These are phyloP conservation scores for Hydrophis major DNA, from an alignment of 2,797 vertebrate genomes.

Conservation along the genomic window DNA sequence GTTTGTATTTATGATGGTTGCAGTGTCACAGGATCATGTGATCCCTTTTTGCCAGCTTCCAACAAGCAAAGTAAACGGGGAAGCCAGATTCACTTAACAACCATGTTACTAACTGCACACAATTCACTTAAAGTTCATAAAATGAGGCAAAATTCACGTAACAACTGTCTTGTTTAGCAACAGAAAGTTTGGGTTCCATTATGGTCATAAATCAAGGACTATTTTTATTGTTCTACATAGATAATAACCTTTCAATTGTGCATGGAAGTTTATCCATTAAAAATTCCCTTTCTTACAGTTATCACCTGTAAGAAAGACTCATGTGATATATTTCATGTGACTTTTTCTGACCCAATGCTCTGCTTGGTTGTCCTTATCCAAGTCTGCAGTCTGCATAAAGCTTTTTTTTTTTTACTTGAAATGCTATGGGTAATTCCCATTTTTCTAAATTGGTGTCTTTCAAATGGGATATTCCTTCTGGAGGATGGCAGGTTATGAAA, in stretches of 20 bases:
- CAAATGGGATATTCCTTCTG: background rate
- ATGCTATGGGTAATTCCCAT: background rate
- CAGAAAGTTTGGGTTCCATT: background rate
- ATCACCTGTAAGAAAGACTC: background rate
- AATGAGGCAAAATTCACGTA: background rate
- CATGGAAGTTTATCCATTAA: background rate
- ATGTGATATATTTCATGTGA: background rate
- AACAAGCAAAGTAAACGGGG: background rate
- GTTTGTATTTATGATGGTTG: background rate
- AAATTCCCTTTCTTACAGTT: background rate
- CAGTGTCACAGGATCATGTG: background rate
- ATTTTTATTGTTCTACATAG: background rate
- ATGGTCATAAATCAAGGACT: background rate
- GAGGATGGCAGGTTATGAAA: background rate
- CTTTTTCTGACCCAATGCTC: background rate
- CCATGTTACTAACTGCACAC: background rate
- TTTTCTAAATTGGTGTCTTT: background rate
- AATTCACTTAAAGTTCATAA: background rate
- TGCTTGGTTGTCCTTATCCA: background rate
- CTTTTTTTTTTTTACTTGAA: background rate
- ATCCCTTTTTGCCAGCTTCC: background rate
- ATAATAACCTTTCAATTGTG: background rate
- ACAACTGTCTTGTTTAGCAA: background rate
- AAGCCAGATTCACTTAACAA: background rate
- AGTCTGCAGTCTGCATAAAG: background rate